A percentile compares a stretch with the other conserved stretches of the same genome.
These are phyloP conservation scores for Bufo gargarizans DNA, from an alignment of 2,113 vertebrate species.

Conservation along the genomic window DNA sequence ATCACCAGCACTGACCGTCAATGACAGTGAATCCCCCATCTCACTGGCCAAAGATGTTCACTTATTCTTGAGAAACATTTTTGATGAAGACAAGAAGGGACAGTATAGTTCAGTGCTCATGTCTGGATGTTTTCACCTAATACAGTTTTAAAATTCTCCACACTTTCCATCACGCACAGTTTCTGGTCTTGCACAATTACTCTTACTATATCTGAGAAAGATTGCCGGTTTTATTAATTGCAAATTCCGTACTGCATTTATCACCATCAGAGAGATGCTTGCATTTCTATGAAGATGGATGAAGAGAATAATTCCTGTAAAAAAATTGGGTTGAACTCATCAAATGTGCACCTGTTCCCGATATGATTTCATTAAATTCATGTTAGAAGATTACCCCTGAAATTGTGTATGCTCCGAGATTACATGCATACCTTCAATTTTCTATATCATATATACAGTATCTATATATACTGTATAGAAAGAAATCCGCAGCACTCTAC, in stretches of 20 bases:
- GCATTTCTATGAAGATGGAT: slow-evolving; percentile 38
- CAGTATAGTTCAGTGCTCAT: background rate
- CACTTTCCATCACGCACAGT: background rate
- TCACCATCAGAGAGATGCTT: slow-evolving; percentile 31
- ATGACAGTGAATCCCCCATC: background rate
- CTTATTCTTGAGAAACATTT: background rate
- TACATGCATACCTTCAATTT: background rate
- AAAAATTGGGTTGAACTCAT: slow-evolving; percentile 28
- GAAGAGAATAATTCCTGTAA: slow-evolving; percentile 23
- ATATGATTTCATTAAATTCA: slow-evolving; percentile 18
- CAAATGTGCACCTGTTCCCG: slow-evolving; percentile 45
- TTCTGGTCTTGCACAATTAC: background rate
- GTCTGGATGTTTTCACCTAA: background rate
- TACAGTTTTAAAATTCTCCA: background rate
- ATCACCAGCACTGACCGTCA: background rate
- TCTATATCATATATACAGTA: background rate
- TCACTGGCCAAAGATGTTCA: background rate
- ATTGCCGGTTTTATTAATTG: slow-evolving; percentile 25
- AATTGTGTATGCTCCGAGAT: background rate
- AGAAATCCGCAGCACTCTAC: too few relatives aligned
- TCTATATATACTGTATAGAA: too few relatives aligned
- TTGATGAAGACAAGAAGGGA: background rate
- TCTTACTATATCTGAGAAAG: slow-evolving; percentile 3
- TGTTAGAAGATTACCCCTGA: background rate
- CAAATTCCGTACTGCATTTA: slow-evolving; percentile 39